Evolutionary conservation across 2,888 invertebrate species (phyloP), one percentile per base, ranked within the genome.

Genomic region (Leptogaster cylindrica): DNA sequence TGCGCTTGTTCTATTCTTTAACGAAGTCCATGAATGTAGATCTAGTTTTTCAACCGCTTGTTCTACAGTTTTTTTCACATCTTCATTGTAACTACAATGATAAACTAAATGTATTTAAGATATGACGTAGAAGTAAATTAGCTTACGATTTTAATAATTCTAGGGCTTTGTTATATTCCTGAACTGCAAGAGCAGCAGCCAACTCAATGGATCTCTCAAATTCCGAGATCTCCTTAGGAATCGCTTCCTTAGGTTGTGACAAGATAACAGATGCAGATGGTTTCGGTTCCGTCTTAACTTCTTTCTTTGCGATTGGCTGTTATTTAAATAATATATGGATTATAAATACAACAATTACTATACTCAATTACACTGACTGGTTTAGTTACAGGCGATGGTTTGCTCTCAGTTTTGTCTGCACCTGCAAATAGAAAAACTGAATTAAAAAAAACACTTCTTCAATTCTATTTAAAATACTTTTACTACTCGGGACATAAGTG

Each of bases 161-260:
- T 0, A 86, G 82, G 0, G 91, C 91, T 70, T 83, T 80, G 68
- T 86, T 86, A 75, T 87, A 92, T 67, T 87, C 86, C 74, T 87
- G 84, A 4, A 91, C 84, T 1, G 91, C 90, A 16, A 85, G 82
- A 61, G 86, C 82, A 3, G 87, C 85, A 5, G 85, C 80, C 67
- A 83, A 74, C 64, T 85, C 84, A 23, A 86, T 84, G 71, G 82
- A 81, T 68, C 81, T 82, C 75, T 88, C 88, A 10, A 88, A 75
- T 41, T 87, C 86, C 4, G 81, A 77, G 23, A 88, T 73, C 66
- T 79, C 79, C 12, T 76, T 74, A 1, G 83, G 81, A 71, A 83
- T 78, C 66, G 79, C 80, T 44, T 78, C 79, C 1, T 81, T 75
- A 63, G 78, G 72, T 33, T 77, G 72, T 77, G 76, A 70, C 41